Percentiles rank a stretch among this genome's conserved stretches.
Conservation (phyloP, 2,113 vertebrate genomes). For the Sinocyclocheilus rhinocerous region DNA sequence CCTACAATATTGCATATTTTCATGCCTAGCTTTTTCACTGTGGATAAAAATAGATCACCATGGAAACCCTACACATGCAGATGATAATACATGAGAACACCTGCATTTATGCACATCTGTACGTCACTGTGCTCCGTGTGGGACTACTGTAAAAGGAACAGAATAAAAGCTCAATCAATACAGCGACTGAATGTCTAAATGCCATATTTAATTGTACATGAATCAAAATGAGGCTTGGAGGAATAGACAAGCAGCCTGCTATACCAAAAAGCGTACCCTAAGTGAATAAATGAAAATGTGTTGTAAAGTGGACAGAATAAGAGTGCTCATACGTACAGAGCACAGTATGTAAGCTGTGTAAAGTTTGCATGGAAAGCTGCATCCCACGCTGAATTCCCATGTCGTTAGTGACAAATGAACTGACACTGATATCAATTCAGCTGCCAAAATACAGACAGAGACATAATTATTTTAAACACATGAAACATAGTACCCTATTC, state of each 20-base stretch:
- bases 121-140: background rate
- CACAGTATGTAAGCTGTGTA: no score
- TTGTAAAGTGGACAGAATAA: background rate
- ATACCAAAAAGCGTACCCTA: background rate
- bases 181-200: background rate
- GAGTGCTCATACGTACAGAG: no score
- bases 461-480: background rate
- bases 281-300: background rate
- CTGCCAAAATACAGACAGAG: background rate
- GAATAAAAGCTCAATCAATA: background rate
- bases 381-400: background rate
- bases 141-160: no score
- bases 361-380: no score
- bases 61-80: conserved; percentile 75
- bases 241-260: background rate
- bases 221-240: background rate
- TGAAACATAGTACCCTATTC: no score
- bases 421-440: background rate
- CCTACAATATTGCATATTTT: conserved; percentile 71
- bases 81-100: background rate
- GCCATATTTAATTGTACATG: background rate
- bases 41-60: conserved; percentile 80
- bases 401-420: background rate
- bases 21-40: conserved; percentile 70
- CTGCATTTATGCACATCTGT: conserved; percentile 3